phyloP scores from a whole-genome alignment of 2,113 vertebrate species.

The Triplophysa siluroides region DNA sequence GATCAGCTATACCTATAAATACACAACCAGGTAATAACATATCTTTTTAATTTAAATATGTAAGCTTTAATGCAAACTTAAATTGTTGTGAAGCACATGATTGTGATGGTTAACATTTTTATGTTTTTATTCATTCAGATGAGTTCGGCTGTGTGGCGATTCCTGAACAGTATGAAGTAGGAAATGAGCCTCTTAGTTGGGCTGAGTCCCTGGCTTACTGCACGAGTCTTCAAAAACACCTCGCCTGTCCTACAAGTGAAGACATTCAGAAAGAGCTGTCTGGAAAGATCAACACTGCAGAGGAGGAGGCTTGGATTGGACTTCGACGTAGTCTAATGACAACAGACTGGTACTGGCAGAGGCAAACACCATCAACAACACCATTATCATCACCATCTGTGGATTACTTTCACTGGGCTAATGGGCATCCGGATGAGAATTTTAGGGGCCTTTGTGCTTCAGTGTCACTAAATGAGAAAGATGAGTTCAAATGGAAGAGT shows the following conservation, averaged over 20 bases:
- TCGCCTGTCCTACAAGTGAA: constrained; percentile 19
- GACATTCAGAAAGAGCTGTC: neutral
- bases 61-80: neutral
- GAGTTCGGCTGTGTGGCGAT: neutral
- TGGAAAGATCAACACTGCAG: neutral
- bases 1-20: constrained; percentile 12
- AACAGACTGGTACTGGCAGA: constrained; percentile 28
- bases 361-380: neutral
- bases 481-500: constrained; percentile 18
- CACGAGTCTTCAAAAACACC: neutral
- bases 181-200: neutral
- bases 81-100: no score
- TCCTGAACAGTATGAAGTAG: neutral
- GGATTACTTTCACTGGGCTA: neutral
- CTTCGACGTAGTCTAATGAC: constrained; percentile 30
- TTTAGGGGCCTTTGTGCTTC: neutral
- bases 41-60: neutral
- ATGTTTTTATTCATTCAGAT: constrained; percentile 10
- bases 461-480: neutral
- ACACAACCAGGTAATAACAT: neutral
- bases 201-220: neutral
- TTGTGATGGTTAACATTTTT: neutral
- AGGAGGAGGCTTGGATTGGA: constrained; percentile 15
- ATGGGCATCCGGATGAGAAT: neutral
- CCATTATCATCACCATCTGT: neutral